A percentile compares a stretch with the other conserved stretches of the same genome.
phyloP scores from a whole-genome alignment of 2,797 vertebrate genomes.

The Trachops cirrhosus region DNA sequence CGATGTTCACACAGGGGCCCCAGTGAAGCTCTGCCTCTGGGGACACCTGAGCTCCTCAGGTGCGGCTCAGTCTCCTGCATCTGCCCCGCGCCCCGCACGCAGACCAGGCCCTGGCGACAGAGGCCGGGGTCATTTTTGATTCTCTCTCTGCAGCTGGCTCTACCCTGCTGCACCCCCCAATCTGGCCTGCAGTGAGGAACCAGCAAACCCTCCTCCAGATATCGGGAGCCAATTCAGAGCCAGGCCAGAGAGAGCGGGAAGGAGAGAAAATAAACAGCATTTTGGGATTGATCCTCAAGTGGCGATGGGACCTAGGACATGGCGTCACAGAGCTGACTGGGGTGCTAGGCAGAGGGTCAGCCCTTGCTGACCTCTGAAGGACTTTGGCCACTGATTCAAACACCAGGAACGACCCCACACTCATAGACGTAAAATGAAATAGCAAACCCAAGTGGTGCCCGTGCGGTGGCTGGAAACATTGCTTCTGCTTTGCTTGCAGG shows the following conservation, averaged over 20 bases:
- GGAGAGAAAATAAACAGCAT: neutral
- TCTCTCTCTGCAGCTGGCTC: neutral
- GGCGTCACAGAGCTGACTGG: neutral
- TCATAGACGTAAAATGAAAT: neutral
- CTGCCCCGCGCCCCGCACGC: neutral
- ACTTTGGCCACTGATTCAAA: neutral
- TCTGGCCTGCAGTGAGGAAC: neutral
- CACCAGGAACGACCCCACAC: neutral
- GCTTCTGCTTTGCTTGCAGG: neutral
- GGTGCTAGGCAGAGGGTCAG: neutral
- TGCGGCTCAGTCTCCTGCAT: neutral
- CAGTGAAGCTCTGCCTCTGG: neutral
- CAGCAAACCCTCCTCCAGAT: neutral
- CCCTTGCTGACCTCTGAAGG: neutral
- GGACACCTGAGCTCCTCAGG: neutral
- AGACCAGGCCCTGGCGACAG: no score
- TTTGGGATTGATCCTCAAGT: neutral
- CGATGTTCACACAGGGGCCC: neutral
- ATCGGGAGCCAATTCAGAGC: neutral
- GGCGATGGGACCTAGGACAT: neutral
- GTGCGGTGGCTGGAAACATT: neutral
- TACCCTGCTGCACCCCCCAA: rapidly evolving
- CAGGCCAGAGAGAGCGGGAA: neutral
- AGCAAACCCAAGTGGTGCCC: neutral
- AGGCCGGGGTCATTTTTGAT: no score